Evolutionary conservation across 2,113 vertebrate species (phyloP).

Genomic region (Circaetus cinerascens): DNA sequence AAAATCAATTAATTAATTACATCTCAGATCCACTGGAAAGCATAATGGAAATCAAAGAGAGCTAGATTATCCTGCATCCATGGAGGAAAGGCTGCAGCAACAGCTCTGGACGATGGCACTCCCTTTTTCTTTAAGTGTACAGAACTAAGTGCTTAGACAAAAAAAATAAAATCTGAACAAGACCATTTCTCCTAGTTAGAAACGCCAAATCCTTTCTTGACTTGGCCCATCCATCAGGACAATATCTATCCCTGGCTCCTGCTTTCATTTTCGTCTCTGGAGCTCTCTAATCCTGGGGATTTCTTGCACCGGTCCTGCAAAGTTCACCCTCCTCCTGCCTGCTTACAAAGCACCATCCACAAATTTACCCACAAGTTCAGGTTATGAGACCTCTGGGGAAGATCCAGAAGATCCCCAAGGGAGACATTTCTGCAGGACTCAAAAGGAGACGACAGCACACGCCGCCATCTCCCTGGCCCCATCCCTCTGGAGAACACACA

Average conservation of each 20-base stretch:
- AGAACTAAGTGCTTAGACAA: not conserved
- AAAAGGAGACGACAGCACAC: not conserved
- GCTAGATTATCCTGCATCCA: not conserved
- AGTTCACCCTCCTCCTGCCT: not conserved
- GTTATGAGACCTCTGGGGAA: not conserved
- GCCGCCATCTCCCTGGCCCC: accelerated
- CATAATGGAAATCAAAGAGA: conserved; percentile 45
- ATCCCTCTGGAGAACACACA: not conserved
- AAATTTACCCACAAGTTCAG: not conserved
- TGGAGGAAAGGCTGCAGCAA: not conserved
- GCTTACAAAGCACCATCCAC: not conserved
- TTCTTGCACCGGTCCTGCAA: not conserved
- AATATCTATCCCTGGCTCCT: not conserved
- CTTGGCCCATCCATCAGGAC: not conserved
- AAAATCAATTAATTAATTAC: conserved; percentile 69
- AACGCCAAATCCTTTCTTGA: not conserved
- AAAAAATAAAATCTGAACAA: not conserved
- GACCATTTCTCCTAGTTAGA: not conserved
- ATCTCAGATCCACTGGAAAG: conserved; percentile 48
- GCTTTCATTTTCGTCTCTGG: not conserved
- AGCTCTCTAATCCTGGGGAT: not conserved
- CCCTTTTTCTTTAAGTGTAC: not conserved
- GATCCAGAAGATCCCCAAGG: not conserved
- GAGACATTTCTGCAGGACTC: not conserved
- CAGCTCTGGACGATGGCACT: not conserved